Evolutionary conservation across 2,888 invertebrate species (phyloP).

Genomic region (Drosophila nigricruria): DNA sequence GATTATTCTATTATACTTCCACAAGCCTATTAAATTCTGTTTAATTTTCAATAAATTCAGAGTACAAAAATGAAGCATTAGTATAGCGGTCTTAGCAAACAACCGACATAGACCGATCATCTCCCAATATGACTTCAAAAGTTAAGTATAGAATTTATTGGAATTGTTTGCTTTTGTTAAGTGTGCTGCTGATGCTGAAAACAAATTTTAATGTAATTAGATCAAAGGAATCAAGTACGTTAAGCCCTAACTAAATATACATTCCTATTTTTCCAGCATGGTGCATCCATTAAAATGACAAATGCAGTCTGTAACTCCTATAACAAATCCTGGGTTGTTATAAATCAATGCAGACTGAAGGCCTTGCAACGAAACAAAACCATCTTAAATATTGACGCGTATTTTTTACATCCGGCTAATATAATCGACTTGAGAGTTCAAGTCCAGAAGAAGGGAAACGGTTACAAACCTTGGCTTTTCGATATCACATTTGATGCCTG

Average conservation of each 20-base stretch:
- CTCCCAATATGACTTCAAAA: not conserved
- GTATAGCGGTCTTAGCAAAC: not conserved
- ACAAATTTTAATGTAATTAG: not conserved
- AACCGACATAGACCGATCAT: not conserved
- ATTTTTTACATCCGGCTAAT: not conserved
- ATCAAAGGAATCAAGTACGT: too few relatives aligned
- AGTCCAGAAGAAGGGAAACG: not conserved
- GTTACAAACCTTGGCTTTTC: conserved; percentile 19
- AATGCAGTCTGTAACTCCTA: not conserved
- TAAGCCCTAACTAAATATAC: not conserved
- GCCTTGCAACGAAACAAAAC: conserved; percentile 1
- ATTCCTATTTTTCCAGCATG: not conserved
- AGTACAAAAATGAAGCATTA: too few relatives aligned
- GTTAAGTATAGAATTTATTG: too few relatives aligned
- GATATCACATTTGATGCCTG: not conserved
- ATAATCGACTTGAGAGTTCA: not conserved
- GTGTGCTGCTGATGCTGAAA: not conserved
- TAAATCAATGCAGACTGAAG: not conserved
- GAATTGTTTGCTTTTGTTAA: not conserved
- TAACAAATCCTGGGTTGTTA: not conserved
- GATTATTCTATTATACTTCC: too few relatives aligned
- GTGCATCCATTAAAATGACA: not conserved
- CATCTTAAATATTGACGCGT: not conserved
- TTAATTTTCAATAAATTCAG: too few relatives aligned
- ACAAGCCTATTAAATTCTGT: too few relatives aligned